Evolutionary conservation across 2,797 vertebrate genomes (phyloP).

Genomic region (Sebastes iracundus): DNA sequence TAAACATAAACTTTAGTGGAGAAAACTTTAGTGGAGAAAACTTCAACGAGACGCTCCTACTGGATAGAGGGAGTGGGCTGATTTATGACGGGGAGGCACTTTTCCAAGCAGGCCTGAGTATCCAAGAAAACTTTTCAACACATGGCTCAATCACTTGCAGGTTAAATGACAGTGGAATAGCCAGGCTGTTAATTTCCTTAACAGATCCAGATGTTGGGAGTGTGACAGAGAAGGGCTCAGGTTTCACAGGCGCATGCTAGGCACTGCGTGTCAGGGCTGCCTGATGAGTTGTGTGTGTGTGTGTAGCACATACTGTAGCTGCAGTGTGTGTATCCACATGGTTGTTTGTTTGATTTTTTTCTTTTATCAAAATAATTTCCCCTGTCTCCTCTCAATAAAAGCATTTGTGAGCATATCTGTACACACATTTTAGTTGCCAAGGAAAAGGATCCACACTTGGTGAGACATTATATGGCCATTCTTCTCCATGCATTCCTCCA

Average conservation of each 20-base stretch:
- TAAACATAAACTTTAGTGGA: conserved; percentile 44
- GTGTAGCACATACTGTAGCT: neutral
- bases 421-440: neutral
- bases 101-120: conserved; percentile 55
- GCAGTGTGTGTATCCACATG: neutral
- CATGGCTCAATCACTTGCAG: conserved; percentile 75
- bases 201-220: conserved; percentile 80
- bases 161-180: conserved; percentile 76
- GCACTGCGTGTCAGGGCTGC: conserved; percentile 36
- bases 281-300: conserved; percentile 1
- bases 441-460: neutral
- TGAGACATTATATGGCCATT: conserved; percentile 8
- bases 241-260: conserved; percentile 55
- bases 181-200: conserved; percentile 69
- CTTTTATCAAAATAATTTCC: neutral
- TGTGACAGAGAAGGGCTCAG: conserved; percentile 56
- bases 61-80: conserved; percentile 41
- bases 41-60: conserved; percentile 32
- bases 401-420: neutral
- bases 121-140: conserved; percentile 77
- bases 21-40: conserved; percentile 48
- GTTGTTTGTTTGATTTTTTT: conserved; percentile 18
- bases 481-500: conserved; percentile 37
- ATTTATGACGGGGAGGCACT: conserved; percentile 62
- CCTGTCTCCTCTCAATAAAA: conserved; percentile 9